Base-by-base conservation (phyloP, 1,140 invertebrate genomes). In the Nebria ingens region DNA sequence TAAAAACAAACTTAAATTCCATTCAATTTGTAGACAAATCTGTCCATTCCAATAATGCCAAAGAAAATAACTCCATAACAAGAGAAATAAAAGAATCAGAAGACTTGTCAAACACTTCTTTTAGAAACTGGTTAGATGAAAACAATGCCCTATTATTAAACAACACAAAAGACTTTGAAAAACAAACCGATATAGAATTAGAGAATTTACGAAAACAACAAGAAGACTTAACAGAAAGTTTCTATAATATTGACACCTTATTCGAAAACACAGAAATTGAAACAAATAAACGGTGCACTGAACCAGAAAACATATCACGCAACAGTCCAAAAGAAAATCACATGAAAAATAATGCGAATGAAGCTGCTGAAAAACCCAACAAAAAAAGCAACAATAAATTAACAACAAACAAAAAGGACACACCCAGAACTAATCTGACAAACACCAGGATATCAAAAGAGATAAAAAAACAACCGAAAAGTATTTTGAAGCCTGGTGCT, bases 401-500 rank as follows among this genome's bases (percentile, higher is more conserved):
- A 17, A 62, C 59, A 59, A 62, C 21, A 9, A 22, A 51, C 19
- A 63, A 42, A 54, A 62, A 2, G 62, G n/a, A n/a, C n/a, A n/a
- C n/a, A n/a, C n/a, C n/a, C n/a, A n/a, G n/a, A n/a, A n/a, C n/a
- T n/a, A n/a, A n/a, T n/a, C n/a, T n/a, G n/a, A 66, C 40, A 58
- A 63, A 19, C 59, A 64, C 20, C 40, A n/a, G n/a, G n/a, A n/a
- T n/a, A n/a, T n/a, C n/a, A n/a, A n/a, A n/a, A 59, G 19, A 29
- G 62, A 17, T 64, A 56, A 62, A 51, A 58, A 62, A 38, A 57
- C 61, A 11, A 54, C 38, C 23, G 57, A 62, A 22, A 57, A 54
- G 19, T 58, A 63, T 42, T 62, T 65, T 55, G 56, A 65, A 63
- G 42, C 63, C 61, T 20, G 58, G 58, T 22, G 42, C 57, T 40